phyloP scores from a whole-genome alignment of 2,113 vertebrate species.

The Puntigrus tetrazona region DNA sequence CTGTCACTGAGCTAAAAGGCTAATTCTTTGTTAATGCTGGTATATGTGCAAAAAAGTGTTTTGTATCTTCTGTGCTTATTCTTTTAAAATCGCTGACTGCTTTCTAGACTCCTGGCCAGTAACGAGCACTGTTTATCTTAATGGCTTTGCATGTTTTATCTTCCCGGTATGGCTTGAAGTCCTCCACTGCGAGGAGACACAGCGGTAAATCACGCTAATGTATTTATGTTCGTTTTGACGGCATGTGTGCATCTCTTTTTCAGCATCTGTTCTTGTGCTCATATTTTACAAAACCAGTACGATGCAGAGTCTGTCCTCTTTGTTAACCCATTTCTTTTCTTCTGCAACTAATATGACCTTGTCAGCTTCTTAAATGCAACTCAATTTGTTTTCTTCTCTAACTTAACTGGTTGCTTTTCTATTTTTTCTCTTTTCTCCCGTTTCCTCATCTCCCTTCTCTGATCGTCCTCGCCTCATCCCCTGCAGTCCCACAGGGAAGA shows the following conservation, averaged over 20 bases:
- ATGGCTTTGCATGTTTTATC: constrained; percentile 11
- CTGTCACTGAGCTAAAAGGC: background rate
- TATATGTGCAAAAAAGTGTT: background rate
- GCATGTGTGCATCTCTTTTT: constrained; percentile 20
- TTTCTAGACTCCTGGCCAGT: background rate
- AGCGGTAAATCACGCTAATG: background rate
- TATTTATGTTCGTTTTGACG: background rate
- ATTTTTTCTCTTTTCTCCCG: constrained; percentile 39
- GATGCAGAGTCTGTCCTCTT: background rate
- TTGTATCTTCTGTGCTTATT: background rate
- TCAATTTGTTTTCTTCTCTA: constrained; percentile 18
- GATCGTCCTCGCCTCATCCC: constrained; percentile 33
- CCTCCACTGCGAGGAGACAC: background rate
- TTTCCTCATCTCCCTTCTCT: constrained; percentile 32
- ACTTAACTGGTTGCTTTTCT: constrained; percentile 41
- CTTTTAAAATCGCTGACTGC: background rate
- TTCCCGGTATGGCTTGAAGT: background rate
- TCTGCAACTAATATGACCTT: background rate
- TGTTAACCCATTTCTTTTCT: background rate
- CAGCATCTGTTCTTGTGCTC: constrained; percentile 12
- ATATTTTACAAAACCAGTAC: background rate
- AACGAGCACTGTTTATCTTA: background rate
- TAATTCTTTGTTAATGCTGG: background rate
- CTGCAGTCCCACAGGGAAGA: constrained; percentile 76
- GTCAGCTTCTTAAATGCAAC: background rate